Percentiles rank a stretch among this genome's conserved stretches.
These are phyloP conservation scores for Trogon melanurus DNA, from an alignment of 2,113 vertebrate genomes.

Conservation along the genomic window DNA sequence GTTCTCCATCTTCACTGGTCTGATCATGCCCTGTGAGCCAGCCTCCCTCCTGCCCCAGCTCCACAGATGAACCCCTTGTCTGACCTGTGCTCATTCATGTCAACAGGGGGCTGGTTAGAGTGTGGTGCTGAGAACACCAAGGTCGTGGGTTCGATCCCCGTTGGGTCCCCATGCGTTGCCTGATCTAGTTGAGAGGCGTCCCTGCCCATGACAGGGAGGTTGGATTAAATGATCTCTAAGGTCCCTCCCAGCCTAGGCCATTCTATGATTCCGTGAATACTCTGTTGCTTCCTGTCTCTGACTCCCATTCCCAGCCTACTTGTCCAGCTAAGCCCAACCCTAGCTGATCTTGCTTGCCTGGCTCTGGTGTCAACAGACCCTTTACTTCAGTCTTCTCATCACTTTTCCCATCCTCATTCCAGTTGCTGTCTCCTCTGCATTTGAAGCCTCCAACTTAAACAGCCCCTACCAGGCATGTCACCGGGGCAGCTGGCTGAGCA, in stretches of 20 bases:
- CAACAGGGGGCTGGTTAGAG: too few relatives aligned
- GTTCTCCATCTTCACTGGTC: background rate
- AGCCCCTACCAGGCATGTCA: background rate
- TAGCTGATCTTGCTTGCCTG: background rate
- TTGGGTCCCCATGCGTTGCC: too few relatives aligned
- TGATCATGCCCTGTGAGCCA: background rate
- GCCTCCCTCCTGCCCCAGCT: background rate
- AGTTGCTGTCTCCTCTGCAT: background rate
- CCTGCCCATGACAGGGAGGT: too few relatives aligned
- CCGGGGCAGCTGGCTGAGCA: background rate
- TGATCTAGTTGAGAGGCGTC: too few relatives aligned
- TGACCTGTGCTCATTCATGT: background rate
- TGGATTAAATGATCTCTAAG: too few relatives aligned
- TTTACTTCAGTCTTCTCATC: background rate
- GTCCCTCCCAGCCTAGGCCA: too few relatives aligned
- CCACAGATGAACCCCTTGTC: background rate
- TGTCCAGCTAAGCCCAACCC: background rate
- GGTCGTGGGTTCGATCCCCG: too few relatives aligned
- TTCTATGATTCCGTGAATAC: too few relatives aligned
- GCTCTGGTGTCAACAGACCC: background rate
- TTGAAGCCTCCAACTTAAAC: background rate
- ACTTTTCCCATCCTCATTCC: background rate
- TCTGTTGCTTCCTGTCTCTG: background rate
- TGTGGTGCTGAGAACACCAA: too few relatives aligned
- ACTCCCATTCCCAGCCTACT: background rate